A percentile compares a stretch with the other conserved stretches of the same genome.
Evolutionary conservation across 2,888 invertebrate species (phyloP).

Genomic region (Chalcosyrphus nemorum): DNA sequence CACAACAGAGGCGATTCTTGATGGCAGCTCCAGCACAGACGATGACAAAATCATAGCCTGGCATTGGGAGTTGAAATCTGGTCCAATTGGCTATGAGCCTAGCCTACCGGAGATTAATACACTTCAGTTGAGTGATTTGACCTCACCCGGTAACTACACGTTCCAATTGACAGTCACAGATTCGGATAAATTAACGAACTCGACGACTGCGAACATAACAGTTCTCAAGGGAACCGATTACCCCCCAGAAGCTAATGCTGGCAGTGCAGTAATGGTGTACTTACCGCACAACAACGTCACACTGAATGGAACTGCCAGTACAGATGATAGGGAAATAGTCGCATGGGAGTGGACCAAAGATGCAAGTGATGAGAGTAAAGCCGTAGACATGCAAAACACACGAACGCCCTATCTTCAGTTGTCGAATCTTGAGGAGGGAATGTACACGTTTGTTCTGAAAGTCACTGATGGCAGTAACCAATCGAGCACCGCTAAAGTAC

Average conservation of each 20-base stretch:
- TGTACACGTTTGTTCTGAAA: slow-evolving; percentile 95
- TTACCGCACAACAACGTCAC: slow-evolving; percentile 93
- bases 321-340: slow-evolving; percentile 95
- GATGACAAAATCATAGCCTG: slow-evolving; percentile 93
- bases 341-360: slow-evolving; percentile 98
- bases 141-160: slow-evolving; percentile 93
- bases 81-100: slow-evolving; percentile 93
- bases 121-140: slow-evolving; percentile 91
- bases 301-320: slow-evolving; percentile 94
- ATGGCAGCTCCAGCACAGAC: slow-evolving; percentile 90
- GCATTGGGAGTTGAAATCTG: slow-evolving; percentile 96
- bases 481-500: slow-evolving; percentile 92
- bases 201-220: slow-evolving; percentile 93
- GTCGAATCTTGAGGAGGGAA: slow-evolving; percentile 95
- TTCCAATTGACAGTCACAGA: slow-evolving; percentile 96
- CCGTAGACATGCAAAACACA: slow-evolving; percentile 98
- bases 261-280: slow-evolving; percentile 93
- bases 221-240: slow-evolving; percentile 96
- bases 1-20: slow-evolving; percentile 94
- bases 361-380: slow-evolving; percentile 92
- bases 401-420: slow-evolving; percentile 93
- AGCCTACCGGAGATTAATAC: slow-evolving; percentile 90
- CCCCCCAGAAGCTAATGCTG: slow-evolving; percentile 97
- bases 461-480: slow-evolving; percentile 96
- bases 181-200: slow-evolving; percentile 93